Conservation (phyloP, 2,113 vertebrate species). For the Rousettus leschenaultii region DNA sequence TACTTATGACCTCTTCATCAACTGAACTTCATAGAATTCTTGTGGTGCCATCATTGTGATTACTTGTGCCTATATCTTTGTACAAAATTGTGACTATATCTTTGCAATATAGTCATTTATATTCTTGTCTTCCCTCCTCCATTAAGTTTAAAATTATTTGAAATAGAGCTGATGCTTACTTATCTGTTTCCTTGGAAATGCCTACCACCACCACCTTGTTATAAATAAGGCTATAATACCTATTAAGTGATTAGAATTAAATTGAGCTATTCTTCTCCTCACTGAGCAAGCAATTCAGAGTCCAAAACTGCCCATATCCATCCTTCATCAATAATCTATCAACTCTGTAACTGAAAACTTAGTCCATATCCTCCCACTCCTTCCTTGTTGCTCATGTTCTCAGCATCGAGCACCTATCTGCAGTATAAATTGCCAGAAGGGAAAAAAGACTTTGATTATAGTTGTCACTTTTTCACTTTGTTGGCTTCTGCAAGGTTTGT, state of each 20-base stretch:
- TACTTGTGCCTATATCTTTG: neutral
- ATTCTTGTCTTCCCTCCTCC: neutral
- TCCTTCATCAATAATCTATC: neutral
- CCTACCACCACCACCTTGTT: neutral
- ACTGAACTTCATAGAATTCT: neutral
- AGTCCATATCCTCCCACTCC: neutral
- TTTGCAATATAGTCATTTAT: neutral
- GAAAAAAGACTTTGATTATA: constrained; percentile 42
- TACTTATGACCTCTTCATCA: neutral
- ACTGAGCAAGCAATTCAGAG: neutral
- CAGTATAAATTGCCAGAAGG: neutral
- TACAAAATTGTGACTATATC: neutral
- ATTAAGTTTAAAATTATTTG: constrained; percentile 13
- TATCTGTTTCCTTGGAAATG: constrained; percentile 46
- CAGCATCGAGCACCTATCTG: neutral
- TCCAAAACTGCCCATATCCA: neutral
- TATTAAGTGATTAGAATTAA: neutral
- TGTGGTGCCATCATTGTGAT: neutral
- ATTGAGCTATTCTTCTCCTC: neutral
- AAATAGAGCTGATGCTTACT: constrained; percentile 1
- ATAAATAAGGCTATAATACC: neutral
- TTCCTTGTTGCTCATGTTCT: neutral
- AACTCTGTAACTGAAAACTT: neutral
- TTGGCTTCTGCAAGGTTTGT: constrained; percentile 31
- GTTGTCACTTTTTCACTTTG: constrained; percentile 19